A percentile compares a stretch with the other conserved stretches of the same genome.
Conservation (phyloP, 2,888 invertebrate genomes). For the Hirtodrosophila histrioides region DNA sequence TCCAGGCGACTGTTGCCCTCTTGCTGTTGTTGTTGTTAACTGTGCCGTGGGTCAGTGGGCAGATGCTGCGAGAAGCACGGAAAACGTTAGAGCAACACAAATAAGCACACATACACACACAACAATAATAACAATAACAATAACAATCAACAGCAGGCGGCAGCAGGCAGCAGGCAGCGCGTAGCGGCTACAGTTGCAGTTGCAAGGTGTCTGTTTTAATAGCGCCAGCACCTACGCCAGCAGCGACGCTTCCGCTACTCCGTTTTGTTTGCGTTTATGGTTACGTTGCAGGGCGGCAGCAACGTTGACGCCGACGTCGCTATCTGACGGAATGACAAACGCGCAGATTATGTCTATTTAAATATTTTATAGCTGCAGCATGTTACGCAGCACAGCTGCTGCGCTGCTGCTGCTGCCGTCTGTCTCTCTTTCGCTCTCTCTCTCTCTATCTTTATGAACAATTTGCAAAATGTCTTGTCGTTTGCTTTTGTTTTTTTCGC, state of each 20-base stretch:
- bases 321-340: slow-evolving; percentile 39
- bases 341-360: slow-evolving; percentile 51
- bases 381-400: slow-evolving; percentile 53
- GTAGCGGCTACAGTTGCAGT: slow-evolving; percentile 9
- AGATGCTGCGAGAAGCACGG: slow-evolving; percentile 43
- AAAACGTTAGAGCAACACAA: slow-evolving; percentile 29
- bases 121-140: slow-evolving; percentile 27
- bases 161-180: slow-evolving; percentile 10
- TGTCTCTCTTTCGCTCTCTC: slow-evolving; percentile 8
- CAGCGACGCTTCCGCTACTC: slow-evolving; percentile 35
- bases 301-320: slow-evolving; percentile 18
- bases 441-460: slow-evolving; percentile 19
- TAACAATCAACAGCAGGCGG: slow-evolving; percentile 12
- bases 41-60: slow-evolving; percentile 22
- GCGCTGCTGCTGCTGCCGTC: slow-evolving; percentile 1
- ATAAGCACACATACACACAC: slow-evolving; percentile 7
- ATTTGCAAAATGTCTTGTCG: slow-evolving; percentile 42
- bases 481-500: slow-evolving; percentile 46
- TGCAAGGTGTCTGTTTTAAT: slow-evolving; percentile 44
- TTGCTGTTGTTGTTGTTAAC: slow-evolving; percentile 8
- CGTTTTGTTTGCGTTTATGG: slow-evolving; percentile 29
- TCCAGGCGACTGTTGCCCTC: slow-evolving; percentile 30
- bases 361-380: slow-evolving; percentile 43
- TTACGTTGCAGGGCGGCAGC: slow-evolving; percentile 29
- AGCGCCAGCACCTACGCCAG: slow-evolving; percentile 22